A percentile compares a stretch with the other conserved stretches of the same genome.
These are phyloP conservation scores for Pyrrhia umbra DNA, from an alignment of 2,888 invertebrate genomes.

Conservation along the genomic window DNA sequence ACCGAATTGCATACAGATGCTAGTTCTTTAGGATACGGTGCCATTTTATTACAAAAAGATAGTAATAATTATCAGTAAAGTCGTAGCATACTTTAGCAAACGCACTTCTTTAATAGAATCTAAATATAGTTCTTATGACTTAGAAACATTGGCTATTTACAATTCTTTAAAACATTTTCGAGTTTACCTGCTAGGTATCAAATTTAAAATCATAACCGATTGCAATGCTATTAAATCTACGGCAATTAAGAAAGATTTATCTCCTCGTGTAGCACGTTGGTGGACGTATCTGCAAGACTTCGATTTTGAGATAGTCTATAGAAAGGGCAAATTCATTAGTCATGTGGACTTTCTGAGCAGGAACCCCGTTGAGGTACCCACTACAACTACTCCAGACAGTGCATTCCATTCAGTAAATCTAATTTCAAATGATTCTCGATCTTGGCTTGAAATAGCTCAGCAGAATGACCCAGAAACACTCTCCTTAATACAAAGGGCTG, in stretches of 20 bases:
- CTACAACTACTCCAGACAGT: too few species aligned
- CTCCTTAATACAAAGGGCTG: too few species aligned
- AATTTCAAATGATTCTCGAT: too few species aligned
- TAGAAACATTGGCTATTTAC: not conserved
- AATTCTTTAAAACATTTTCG: not conserved
- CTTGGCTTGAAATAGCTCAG: too few species aligned
- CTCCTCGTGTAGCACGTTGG: too few species aligned
- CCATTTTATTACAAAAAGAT: not conserved
- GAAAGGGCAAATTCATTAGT: constrained; percentile 6
- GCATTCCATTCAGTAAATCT: too few species aligned
- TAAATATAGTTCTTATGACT: not conserved
- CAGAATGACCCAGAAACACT: too few species aligned
- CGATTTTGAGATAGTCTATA: constrained; percentile 10
- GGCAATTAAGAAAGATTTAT: not conserved
- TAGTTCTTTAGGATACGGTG: not conserved
- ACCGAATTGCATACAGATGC: constrained; percentile 12
- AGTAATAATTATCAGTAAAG: too few species aligned
- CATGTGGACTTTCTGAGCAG: constrained; percentile 8
- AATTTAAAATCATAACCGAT: constrained; percentile 11
- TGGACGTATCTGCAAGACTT: constrained; percentile 10
- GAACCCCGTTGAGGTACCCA: not conserved
- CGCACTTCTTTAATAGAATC: not conserved
- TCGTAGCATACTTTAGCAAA: not conserved
- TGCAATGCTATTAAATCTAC: constrained; percentile 16
- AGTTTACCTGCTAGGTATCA: not conserved